Base-by-base conservation (phyloP, 2,797 vertebrate genomes). In the Uromys caudimaculatus region DNA sequence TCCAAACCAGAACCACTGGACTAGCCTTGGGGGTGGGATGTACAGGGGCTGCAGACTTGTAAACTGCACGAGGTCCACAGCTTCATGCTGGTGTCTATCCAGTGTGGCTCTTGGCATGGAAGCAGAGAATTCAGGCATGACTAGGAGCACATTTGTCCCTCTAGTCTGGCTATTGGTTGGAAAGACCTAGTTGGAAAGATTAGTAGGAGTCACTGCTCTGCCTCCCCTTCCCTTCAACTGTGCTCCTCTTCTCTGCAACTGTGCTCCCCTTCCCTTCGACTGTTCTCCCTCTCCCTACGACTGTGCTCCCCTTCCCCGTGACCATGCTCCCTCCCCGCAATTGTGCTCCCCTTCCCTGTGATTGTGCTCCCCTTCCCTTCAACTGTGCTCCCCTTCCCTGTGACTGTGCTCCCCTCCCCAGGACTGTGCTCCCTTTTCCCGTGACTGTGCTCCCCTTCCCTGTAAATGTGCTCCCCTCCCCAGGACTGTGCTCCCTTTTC, bases 11-110 rank as follows among this genome's bases (percentile, higher is more conserved):
- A 62, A 84, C 84, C 77, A 38, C 67, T 92, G 95, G 76, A 91
- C 77, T 84, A 84, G 89, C 85, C 83, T 69, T 41, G 79, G 93
- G 97, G 97, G 94, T 86, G 96, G 97, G 96, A 52, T 75, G 17
- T 44, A 76, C 86, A 60, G 93, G 94, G 92, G 27, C 79, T 44
- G 56, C 54, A 58, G 23, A 23, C 58, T 9, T 67, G 38, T 35
- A 89, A 91, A 86, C 62, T 44, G 44, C 52, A n/a, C 1, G 76
- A 87, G 93, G 75, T 71, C 8, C 83, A 16, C 35, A 11, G 79
- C 90, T 44, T 44, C 56, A 10, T 1, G 84, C 86, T 62, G n/a
- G 0, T 52, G 3, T 79, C 84, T 60, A 1, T 38, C 56, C 16
- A 1, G 17, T 19, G 56, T 62, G 60, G 95, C 91, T 93, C 52